phyloP scores from a whole-genome alignment of 2,113 vertebrate genomes.

The Plestiodon gilberti region DNA sequence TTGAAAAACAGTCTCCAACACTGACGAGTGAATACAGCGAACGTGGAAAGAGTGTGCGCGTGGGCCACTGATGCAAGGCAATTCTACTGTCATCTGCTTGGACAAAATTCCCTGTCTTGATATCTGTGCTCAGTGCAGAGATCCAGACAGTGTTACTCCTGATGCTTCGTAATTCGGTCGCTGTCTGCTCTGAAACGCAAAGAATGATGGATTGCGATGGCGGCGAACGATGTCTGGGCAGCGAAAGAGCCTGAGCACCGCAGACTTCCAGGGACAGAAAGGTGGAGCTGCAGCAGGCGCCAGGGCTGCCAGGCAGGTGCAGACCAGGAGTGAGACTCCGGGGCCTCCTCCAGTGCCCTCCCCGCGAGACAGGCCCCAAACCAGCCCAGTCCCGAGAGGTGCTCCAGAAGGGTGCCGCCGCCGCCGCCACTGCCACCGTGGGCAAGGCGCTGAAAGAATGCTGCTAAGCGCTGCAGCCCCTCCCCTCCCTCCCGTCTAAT shows the following conservation, averaged over 20 bases:
- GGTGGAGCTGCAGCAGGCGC: rapidly evolving
- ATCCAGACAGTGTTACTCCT: constrained; percentile 20
- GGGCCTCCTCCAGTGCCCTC: not conserved
- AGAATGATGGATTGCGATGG: constrained; percentile 23
- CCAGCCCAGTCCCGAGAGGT: too few species aligned
- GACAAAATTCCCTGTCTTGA: constrained; percentile 29
- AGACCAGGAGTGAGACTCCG: not conserved
- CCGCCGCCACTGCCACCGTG: too few species aligned
- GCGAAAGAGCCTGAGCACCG: not conserved
- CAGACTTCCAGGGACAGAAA: not conserved
- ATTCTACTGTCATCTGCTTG: constrained; percentile 42
- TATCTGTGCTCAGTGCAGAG: not conserved
- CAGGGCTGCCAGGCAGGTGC: too few species aligned
- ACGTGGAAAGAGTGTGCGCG: rapidly evolving
- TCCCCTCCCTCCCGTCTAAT: too few species aligned
- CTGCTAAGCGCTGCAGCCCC: too few species aligned
- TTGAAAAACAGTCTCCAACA: not conserved
- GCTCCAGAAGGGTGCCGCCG: too few species aligned
- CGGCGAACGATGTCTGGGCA: not conserved
- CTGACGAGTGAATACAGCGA: constrained; percentile 10
- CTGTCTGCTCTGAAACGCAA: constrained; percentile 35
- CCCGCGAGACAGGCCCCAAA: too few species aligned
- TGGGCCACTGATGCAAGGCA: not conserved
- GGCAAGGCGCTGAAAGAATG: too few species aligned
- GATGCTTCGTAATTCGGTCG: constrained; percentile 29